A percentile compares a stretch with the other conserved stretches of the same genome.
These are phyloP conservation scores for Nebria salina DNA, from an alignment of 2,888 invertebrate genomes.

Conservation along the genomic window DNA sequence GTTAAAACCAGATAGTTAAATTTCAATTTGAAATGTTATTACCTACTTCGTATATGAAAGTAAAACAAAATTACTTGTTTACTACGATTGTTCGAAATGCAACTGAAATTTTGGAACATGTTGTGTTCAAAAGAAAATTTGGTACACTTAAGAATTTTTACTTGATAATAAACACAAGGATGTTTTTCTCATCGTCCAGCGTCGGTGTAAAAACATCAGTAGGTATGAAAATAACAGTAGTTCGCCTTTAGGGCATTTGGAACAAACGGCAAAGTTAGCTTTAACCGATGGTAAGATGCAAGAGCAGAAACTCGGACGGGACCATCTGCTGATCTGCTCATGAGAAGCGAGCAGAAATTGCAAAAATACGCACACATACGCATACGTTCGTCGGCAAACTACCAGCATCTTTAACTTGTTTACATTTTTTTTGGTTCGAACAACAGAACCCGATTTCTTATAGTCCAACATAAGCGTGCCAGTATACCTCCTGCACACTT, in stretches of 20 bases:
- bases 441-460: neutral
- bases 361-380: conserved; percentile 6
- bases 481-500: neutral
- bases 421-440: neutral
- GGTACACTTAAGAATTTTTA: neutral
- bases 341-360: neutral
- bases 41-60: too few species aligned
- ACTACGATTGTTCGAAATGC: too few species aligned
- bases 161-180: neutral
- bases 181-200: neutral
- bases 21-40: too few species aligned
- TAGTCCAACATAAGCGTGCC: conserved; percentile 35
- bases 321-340: neutral
- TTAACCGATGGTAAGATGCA: neutral
- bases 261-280: neutral
- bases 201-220: conserved; percentile 1
- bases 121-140: neutral
- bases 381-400: neutral
- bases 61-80: too few species aligned
- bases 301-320: neutral
- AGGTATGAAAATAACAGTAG: conserved; percentile 1
- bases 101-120: too few species aligned
- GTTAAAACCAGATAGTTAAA: too few species aligned
- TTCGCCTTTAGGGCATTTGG: neutral
- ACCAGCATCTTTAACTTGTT: neutral